A percentile compares a stretch with the other conserved stretches of the same genome.
Conservation (phyloP, 2,797 vertebrate genomes). For the Megaceryle alcyon region DNA sequence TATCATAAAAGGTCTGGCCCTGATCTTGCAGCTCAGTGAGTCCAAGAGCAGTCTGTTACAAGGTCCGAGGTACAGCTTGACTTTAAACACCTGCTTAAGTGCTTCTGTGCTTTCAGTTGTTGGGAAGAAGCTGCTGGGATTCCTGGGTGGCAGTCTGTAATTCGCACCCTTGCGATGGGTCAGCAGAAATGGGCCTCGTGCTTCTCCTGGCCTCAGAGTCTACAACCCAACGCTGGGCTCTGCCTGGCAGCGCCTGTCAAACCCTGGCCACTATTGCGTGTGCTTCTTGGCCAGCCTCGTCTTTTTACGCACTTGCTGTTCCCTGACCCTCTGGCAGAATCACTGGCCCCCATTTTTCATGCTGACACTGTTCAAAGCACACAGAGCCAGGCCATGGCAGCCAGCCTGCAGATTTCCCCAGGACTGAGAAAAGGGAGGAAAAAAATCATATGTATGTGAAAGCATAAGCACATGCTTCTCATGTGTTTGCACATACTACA, state of each 20-base stretch:
- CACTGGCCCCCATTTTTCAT: slow-evolving; percentile 68
- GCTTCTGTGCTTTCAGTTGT: neutral
- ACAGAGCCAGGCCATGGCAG: slow-evolving; percentile 56
- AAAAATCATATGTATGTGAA: neutral
- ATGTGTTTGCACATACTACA: neutral
- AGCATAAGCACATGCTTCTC: neutral
- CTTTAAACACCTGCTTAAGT: slow-evolving; percentile 27
- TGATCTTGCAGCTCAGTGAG: neutral
- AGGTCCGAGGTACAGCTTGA: neutral
- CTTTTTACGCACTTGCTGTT: slow-evolving; percentile 62
- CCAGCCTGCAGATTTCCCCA: slow-evolving; percentile 33
- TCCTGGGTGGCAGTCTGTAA: neutral
- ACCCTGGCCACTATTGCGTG: neutral
- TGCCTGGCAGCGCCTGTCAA: neutral
- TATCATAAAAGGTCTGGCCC: neutral
- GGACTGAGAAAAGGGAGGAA: neutral
- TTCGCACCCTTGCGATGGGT: neutral
- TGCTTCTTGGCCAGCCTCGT: neutral
- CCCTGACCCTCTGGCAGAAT: slow-evolving; percentile 67
- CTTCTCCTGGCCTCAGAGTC: neutral
- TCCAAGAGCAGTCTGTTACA: neutral
- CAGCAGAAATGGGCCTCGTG: neutral
- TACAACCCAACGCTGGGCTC: neutral
- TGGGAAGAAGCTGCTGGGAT: neutral
- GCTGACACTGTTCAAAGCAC: slow-evolving; percentile 30